A percentile compares a stretch with the other conserved stretches of the same genome.
These are phyloP conservation scores for Serranus cabrilla DNA, from an alignment of 2,797 vertebrate genomes.

Conservation along the genomic window DNA sequence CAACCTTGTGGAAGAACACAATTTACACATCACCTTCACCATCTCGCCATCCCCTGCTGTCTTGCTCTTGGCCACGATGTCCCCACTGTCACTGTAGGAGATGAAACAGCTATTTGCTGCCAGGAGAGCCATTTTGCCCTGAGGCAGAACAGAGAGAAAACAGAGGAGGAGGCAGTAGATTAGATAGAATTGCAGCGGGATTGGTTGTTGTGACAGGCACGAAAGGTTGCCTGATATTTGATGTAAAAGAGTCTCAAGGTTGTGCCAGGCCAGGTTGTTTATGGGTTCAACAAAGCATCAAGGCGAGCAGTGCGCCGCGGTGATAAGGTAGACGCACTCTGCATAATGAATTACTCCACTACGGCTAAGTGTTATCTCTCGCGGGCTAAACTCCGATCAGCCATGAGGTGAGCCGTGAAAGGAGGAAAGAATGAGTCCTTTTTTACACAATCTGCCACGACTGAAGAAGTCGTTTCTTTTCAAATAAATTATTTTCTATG, in stretches of 20 bases:
- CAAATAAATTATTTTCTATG: background rate
- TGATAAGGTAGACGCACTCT: conserved; percentile 52
- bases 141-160: conserved; percentile 56
- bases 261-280: conserved; percentile 57
- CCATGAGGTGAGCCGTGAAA: conserved; percentile 11
- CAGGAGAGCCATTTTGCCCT: conserved; percentile 96
- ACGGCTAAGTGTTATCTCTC: conserved; percentile 38
- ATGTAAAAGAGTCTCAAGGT: conserved; percentile 63
- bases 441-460: background rate
- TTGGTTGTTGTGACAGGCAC: conserved; percentile 56
- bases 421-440: background rate
- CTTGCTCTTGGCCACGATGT: conserved; percentile 94
- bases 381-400: conserved; percentile 37
- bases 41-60: conserved; percentile 94
- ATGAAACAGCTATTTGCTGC: conserved; percentile 97
- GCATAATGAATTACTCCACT: conserved; percentile 55
- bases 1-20: conserved; percentile 52
- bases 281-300: conserved; percentile 57
- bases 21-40: conserved; percentile 91
- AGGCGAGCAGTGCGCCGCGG: conserved; percentile 32
- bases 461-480: background rate
- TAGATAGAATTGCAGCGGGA: conserved; percentile 52
- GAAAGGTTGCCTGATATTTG: conserved; percentile 58
- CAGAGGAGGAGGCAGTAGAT: conserved; percentile 47
- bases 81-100: conserved; percentile 94